Percentiles rank a stretch among this genome's conserved stretches.
Evolutionary conservation across 1,140 invertebrate genomes (phyloP).

Genomic region (Microplitis mediator): DNA sequence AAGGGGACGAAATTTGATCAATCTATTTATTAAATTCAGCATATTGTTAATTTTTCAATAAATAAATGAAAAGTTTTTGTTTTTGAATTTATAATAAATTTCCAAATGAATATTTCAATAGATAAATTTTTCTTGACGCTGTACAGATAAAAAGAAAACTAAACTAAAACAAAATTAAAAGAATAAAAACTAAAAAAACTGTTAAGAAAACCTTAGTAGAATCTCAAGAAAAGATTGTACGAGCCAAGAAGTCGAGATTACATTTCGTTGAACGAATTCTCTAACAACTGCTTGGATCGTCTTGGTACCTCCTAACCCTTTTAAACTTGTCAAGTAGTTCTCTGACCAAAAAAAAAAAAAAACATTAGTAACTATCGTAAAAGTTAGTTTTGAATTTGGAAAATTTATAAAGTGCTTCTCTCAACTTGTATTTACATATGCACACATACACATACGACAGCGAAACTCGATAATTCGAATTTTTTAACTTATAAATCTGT

Average conservation of each 20-base stretch:
- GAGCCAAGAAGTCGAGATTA: constrained; percentile 3
- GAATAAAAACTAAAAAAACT: background rate
- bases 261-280: constrained; percentile 3
- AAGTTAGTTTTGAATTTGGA: background rate
- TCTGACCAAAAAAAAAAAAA: background rate
- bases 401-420: background rate
- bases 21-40: too few species aligned
- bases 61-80: too few species aligned
- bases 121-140: too few species aligned
- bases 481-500: too few species aligned
- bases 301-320: background rate
- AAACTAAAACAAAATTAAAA: too few species aligned
- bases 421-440: background rate
- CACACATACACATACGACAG: background rate
- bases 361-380: background rate
- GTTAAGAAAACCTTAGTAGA: background rate
- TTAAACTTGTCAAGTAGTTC: background rate
- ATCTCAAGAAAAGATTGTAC: background rate
- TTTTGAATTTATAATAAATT: too few species aligned
- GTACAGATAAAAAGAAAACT: too few species aligned
- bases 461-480: background rate
- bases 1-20: too few species aligned
- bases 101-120: too few species aligned
- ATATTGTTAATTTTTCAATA: too few species aligned
- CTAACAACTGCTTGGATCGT: background rate